phyloP scores from a whole-genome alignment of 1,140 invertebrate genomes.

The Penaeus vannamei region DNA sequence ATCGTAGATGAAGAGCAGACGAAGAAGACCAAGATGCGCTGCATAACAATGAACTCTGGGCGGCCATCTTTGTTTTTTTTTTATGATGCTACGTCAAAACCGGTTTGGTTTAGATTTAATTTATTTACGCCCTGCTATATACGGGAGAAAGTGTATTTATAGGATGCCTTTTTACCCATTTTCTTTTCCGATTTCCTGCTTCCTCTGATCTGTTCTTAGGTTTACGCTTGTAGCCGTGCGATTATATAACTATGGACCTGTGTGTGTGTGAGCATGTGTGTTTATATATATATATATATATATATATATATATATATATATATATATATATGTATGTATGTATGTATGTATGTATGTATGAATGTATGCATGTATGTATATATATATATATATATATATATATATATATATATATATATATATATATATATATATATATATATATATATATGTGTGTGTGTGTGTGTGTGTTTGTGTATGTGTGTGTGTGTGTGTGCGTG shows the following conservation, averaged over 20 bases:
- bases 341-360: not conserved
- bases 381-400: conserved; percentile 6
- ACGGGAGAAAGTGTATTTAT: no score
- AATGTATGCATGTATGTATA: not conserved
- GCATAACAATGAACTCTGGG: no score
- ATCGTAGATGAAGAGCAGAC: no score
- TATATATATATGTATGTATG: not conserved
- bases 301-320: not conserved
- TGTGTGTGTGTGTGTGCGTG: not conserved
- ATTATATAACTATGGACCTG: not conserved
- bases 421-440: conserved; percentile 5
- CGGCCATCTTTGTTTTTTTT: no score
- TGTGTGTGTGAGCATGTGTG: not conserved
- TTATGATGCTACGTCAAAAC: no score
- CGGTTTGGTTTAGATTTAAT: no score
- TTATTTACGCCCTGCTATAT: no score
- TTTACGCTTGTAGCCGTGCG: not conserved
- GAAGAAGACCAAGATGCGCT: no score
- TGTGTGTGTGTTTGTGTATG: not conserved
- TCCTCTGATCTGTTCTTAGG: not conserved
- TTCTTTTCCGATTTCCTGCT: no score
- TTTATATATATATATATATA: not conserved
- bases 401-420: not conserved
- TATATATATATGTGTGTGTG: not conserved
- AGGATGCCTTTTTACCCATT: no score